Evolutionary conservation across 2,113 vertebrate genomes (phyloP).

Genomic region (Aldabrachelys gigantea): DNA sequence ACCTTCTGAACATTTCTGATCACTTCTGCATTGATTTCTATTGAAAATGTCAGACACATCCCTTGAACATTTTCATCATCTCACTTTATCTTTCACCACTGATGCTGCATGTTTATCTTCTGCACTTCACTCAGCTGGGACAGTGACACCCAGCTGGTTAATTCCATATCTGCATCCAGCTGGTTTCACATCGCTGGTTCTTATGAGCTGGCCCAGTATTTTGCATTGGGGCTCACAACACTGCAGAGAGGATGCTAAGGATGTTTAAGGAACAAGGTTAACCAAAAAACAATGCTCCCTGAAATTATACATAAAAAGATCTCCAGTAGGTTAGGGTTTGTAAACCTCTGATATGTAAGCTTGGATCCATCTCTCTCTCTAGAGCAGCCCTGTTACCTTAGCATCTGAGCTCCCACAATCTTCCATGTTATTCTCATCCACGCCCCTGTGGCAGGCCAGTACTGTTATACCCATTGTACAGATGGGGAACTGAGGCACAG

Average conservation of each 20-base stretch:
- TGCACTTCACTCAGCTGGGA: background rate
- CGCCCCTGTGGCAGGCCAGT: background rate
- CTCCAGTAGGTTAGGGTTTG: background rate
- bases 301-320: background rate
- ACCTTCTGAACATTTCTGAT: fast-evolving
- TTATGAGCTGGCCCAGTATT: background rate
- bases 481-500: background rate
- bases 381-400: background rate
- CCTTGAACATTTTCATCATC: fast-evolving
- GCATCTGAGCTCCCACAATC: background rate
- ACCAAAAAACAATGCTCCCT: background rate
- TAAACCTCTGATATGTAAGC: background rate
- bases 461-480: background rate
- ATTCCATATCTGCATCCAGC: background rate
- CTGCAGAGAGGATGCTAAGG: background rate
- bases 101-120: background rate
- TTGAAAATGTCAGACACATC: background rate
- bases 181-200: background rate
- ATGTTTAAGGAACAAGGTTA: background rate
- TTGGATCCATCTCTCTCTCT: background rate
- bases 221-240: background rate
- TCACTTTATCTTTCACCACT: fast-evolving
- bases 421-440: background rate
- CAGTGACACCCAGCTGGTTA: fast-evolving
- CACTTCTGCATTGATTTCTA: fast-evolving